Conservation (phyloP, 2,888 invertebrate species). For the Hypercompe scribonia region DNA sequence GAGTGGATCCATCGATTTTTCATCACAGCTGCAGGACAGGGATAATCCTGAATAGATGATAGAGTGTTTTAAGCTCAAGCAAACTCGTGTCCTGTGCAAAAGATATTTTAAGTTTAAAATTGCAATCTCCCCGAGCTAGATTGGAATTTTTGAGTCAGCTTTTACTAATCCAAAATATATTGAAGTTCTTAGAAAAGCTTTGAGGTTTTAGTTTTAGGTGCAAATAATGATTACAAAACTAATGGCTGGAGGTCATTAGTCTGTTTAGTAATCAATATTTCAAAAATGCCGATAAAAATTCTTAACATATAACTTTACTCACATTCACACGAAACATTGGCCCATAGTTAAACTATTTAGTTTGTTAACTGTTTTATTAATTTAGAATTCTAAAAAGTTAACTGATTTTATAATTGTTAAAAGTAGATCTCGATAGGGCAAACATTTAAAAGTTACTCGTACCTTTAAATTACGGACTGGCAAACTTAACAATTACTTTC, state of each 20-base stretch:
- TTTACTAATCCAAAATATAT: slow-evolving; percentile 30
- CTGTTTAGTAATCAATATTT: slow-evolving; percentile 18
- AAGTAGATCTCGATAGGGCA: neutral
- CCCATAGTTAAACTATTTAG: neutral
- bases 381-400: neutral
- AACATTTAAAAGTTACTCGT: neutral
- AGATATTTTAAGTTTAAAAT: slow-evolving; percentile 34
- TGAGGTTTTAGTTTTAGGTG: slow-evolving; percentile 8
- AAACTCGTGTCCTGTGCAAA: slow-evolving; percentile 33
- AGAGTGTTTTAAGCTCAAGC: slow-evolving; percentile 35
- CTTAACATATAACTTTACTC: neutral
- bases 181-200: slow-evolving; percentile 26
- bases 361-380: neutral
- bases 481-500: neutral
- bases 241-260: slow-evolving; percentile 28
- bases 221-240: too few species aligned
- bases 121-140: slow-evolving; percentile 32
- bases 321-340: slow-evolving; percentile 13
- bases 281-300: neutral
- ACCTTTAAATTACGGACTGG: neutral
- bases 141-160: slow-evolving; percentile 33
- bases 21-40: slow-evolving; percentile 42
- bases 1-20: slow-evolving; percentile 46
- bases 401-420: neutral
- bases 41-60: slow-evolving; percentile 48